Evolutionary conservation across 2,888 invertebrate genomes (phyloP).

Genomic region (Polylopha cassiicola): DNA sequence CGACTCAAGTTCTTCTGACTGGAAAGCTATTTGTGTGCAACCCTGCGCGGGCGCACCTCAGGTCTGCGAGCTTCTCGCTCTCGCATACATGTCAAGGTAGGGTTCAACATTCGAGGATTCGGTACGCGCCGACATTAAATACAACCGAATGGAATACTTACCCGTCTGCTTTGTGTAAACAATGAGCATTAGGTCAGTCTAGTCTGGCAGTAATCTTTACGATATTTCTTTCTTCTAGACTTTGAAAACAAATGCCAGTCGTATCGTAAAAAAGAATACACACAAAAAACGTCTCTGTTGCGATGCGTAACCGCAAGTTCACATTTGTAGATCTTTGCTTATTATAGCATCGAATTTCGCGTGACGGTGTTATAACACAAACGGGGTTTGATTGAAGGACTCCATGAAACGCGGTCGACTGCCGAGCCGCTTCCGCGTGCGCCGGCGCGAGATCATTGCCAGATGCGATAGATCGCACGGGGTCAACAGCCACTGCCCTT

Average conservation of each 20-base stretch:
- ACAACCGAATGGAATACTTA: conserved; percentile 54
- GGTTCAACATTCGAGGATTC: conserved; percentile 75
- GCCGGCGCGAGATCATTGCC: conserved; percentile 67
- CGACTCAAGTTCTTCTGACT: conserved; percentile 48
- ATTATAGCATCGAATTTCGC: conserved; percentile 18
- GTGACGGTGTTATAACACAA: conserved; percentile 18
- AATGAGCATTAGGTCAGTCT: conserved; percentile 57
- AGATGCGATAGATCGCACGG: conserved; percentile 73
- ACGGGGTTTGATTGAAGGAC: conserved; percentile 22
- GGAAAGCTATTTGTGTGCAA: conserved; percentile 71
- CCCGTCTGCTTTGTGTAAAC: conserved; percentile 59
- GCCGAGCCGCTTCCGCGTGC: conserved; percentile 62
- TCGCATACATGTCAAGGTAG: conserved; percentile 75
- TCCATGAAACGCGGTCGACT: conserved; percentile 70
- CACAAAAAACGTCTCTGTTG: conserved; percentile 19
- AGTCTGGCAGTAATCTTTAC: no score
- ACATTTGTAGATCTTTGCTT: no score
- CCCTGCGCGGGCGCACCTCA: conserved; percentile 61
- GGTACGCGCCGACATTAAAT: conserved; percentile 56
- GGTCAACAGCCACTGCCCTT: conserved; percentile 76
- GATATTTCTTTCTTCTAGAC: no score
- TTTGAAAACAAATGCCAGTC: no score
- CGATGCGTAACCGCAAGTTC: conserved; percentile 21
- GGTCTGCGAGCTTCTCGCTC: conserved; percentile 62
- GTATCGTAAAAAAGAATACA: conserved; percentile 15